phyloP scores from a whole-genome alignment of 2,113 vertebrate species.

The Hymenochirus boettgeri region DNA sequence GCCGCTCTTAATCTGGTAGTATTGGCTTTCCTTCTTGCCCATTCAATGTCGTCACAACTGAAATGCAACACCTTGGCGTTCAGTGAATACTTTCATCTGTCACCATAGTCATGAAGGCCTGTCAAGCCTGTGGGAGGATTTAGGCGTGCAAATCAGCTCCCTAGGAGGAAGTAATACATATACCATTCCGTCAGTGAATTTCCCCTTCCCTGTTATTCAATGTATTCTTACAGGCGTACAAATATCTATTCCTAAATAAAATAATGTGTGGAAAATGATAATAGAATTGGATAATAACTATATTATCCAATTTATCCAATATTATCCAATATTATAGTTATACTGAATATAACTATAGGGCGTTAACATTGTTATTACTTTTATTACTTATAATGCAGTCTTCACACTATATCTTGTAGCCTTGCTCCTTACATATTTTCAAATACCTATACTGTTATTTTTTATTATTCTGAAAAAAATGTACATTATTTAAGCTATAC shows the following conservation, averaged over 20 bases:
- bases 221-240: not conserved
- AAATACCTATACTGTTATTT: no score
- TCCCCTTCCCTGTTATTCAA: slow-evolving; percentile 15
- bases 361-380: no score
- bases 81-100: slow-evolving; percentile 62
- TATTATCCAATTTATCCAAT: no score
- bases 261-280: not conserved
- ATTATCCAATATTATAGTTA: no score
- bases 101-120: slow-evolving; percentile 55
- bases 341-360: no score
- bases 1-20: slow-evolving; percentile 62
- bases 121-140: slow-evolving; percentile 56
- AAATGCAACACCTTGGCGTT: slow-evolving; percentile 57
- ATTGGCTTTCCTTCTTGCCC: slow-evolving; percentile 65
- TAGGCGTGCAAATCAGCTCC: slow-evolving; percentile 52
- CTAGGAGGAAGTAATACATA: slow-evolving; percentile 54
- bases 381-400: no score
- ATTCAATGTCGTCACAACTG: slow-evolving; percentile 56
- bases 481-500: no score
- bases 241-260: not conserved
- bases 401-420: no score
- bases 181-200: slow-evolving; percentile 33
- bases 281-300: no score
- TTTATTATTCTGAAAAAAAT: no score
- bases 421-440: no score